Base-by-base conservation (phyloP, 2,888 invertebrate species). In the Tachina lurida region DNA sequence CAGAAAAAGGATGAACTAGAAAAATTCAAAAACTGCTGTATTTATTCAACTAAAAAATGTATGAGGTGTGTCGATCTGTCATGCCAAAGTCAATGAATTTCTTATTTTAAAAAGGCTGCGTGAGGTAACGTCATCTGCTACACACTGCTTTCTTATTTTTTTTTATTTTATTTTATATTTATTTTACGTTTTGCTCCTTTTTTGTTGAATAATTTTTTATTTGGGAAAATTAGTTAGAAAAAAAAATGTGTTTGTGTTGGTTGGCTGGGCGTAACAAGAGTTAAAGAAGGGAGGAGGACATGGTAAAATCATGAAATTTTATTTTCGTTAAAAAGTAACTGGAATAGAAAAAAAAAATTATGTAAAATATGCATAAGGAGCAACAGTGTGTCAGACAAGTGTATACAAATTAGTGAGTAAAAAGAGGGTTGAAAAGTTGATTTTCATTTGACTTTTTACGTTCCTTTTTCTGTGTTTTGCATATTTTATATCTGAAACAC, bases 81-180 rank as follows among this genome's bases (percentile, higher is more conserved):
- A 81, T 78, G 63, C 17, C 56, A 67, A 60, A 87, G 78, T 84
- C 84, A 79, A 86, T 84, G 85, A 86, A 82, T 84, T 84, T 84
- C 70, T 82, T 74, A 74, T 63, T 84, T 78, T 84, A 52, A 76
- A 84, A 84, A 81, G 76, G 67, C 71, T 87, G 87, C 82, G 70
- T 86, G 62, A 75, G 75, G 60, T 52, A 83, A 75, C 71, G 75
- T 76, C 86, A 76, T 73, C 79, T 62, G 67, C 67, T 65, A 78
- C 56, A 45, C 31, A 60, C 67, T 54, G 68, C n/a, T 58, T 65
- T 52, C 9, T 39, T 52, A 60, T 39, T 22, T 52, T 19, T 43
- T 3, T 22, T 52, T n/a, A 15, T 8, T 3, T 49, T 22, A 41
- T 67, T 12, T 65, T 31, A 22, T 31, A 68, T 68, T 68, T 68